Base-by-base conservation (phyloP, 2,888 invertebrate genomes). In the Torymus auratus region DNA sequence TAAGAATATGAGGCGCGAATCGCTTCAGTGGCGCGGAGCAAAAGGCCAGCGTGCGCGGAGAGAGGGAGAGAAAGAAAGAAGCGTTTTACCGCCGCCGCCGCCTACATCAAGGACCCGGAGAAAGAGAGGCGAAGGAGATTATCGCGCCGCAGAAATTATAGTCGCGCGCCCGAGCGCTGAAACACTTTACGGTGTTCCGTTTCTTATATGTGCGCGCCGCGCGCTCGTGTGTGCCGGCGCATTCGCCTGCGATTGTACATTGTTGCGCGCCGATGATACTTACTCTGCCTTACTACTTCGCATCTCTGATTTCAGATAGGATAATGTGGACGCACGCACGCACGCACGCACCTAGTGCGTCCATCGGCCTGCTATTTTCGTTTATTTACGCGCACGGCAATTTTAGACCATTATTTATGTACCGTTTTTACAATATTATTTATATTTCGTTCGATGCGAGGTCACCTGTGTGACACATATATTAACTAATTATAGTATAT, bases 1-100 rank as follows among this genome's bases (percentile, higher is more conserved):
- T 73, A 68, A 76, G 77, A 53, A 41, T 41, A 41, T 41, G 41
- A 75, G 78, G 52, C 75, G 61, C 70, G 84, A 79, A 83, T 83
- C 84, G 84, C 83, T 84, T 85, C 84, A 84, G 60, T 84, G 84
- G 83, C 68, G 85, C 85, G 82, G 23, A 80, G 84, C 85, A 83
- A 83, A 82, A 83, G 82, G 83, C 81, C 78, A 4, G 55, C 50
- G 7, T 28, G 28, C 28, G 41, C 3, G 28, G 28, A 28, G 41
- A 41, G 41, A 41, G 7, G 0, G 41, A 7, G 41, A 7, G 41
- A 41, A 1, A 41, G 28, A 28, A 7, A 3, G 41, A 41, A 41
- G 41, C 41, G 41, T 41, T 41, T 41, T 41, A 41, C 41, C 41
- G 7, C 41, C 41, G 41, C 41, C 7, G 41, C 41, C 41, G 41